phyloP scores from a whole-genome alignment of 2,113 vertebrate genomes.

The Seriola rivoliana region DNA sequence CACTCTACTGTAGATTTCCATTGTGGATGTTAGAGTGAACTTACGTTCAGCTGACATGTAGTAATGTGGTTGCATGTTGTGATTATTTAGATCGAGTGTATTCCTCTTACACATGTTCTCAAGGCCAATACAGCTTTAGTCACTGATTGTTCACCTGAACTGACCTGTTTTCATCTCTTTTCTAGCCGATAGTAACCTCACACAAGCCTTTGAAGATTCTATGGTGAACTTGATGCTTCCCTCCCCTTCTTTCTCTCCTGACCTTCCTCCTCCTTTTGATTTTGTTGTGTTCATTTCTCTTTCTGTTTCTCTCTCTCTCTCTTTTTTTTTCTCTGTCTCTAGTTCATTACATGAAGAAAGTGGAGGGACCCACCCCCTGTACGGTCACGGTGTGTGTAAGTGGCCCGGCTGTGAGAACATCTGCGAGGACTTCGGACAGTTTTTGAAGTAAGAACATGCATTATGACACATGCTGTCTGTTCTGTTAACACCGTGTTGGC shows the following conservation, averaged over 20 bases:
- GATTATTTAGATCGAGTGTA: neutral
- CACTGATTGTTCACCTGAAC: constrained; percentile 78
- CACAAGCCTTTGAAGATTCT: constrained; percentile 75
- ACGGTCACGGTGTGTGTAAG: constrained; percentile 99
- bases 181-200: constrained; percentile 89
- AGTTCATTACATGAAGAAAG: constrained; percentile 97
- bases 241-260: constrained; percentile 71
- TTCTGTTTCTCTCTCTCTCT: neutral
- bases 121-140: neutral
- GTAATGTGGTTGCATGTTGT: neutral
- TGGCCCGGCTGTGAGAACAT: constrained; percentile 99
- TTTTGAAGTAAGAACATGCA: constrained; percentile 95
- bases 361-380: constrained; percentile 96
- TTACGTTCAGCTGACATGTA: neutral
- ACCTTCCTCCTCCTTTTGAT: neutral
- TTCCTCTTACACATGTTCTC: no score
- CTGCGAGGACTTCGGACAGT: constrained; percentile 99
- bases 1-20: constrained; percentile 28
- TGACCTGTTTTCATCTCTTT: constrained; percentile 89
- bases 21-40: constrained; percentile 3
- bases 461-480: neutral
- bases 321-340: constrained; percentile 32
- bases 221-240: neutral
- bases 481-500: constrained; percentile 2
- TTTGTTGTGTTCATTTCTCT: constrained; percentile 8